phyloP scores from a whole-genome alignment of 2,797 vertebrate species.

The Myotis planiceps region DNA sequence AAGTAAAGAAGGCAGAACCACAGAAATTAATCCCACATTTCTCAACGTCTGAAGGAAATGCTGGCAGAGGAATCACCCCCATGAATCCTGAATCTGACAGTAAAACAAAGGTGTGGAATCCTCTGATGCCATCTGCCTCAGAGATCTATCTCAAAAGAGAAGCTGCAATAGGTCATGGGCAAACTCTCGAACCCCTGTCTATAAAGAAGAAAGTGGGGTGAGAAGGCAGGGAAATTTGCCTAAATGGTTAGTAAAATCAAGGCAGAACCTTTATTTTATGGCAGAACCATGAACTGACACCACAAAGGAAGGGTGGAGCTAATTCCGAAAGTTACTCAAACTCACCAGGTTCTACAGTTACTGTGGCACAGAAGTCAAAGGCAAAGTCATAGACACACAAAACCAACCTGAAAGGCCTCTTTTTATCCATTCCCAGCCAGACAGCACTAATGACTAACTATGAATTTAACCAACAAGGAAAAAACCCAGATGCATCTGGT shows the following conservation, averaged over 20 bases:
- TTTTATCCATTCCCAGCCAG: neutral
- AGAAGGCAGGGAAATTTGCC: neutral
- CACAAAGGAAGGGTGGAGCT: neutral
- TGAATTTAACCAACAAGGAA: constrained; percentile 22
- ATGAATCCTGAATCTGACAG: neutral
- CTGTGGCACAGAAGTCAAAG: neutral
- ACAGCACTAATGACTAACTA: neutral
- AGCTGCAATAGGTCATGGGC: neutral
- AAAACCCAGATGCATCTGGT: neutral
- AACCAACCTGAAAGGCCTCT: neutral
- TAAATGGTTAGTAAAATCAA: neutral
- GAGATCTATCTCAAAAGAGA: neutral
- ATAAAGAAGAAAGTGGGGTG: neutral
- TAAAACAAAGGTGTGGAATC: neutral
- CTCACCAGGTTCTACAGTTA: neutral
- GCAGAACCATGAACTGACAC: neutral
- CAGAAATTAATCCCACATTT: neutral
- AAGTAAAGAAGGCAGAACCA: neutral
- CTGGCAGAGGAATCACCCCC: neutral
- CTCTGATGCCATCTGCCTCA: neutral
- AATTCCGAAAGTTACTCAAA: neutral
- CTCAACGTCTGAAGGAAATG: neutral
- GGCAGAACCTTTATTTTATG: neutral
- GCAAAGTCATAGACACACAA: neutral
- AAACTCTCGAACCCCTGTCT: neutral